A percentile compares a stretch with the other conserved stretches of the same genome.
phyloP scores from a whole-genome alignment of 2,888 invertebrate genomes.

The Petrophora chlorosata region DNA sequence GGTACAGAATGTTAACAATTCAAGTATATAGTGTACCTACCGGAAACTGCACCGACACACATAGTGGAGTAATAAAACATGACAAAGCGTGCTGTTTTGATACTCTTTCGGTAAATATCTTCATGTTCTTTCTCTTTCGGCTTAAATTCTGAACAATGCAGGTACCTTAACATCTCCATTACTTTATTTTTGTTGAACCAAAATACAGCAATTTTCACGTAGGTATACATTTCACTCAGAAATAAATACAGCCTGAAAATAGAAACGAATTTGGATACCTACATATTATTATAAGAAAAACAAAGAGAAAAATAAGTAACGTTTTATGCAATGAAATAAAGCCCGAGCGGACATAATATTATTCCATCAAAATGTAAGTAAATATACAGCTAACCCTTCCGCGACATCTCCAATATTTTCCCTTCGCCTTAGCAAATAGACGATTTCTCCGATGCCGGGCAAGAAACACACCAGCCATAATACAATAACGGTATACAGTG shows the following conservation, averaged over 20 bases:
- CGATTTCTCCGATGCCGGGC: constrained; percentile 84
- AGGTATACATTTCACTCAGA: constrained; percentile 80
- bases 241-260: constrained; percentile 77
- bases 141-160: constrained; percentile 69
- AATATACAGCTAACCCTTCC: constrained; percentile 65
- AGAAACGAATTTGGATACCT: too few relatives aligned
- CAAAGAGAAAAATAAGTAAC: constrained; percentile 27
- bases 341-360: constrained; percentile 41
- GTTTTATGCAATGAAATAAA: constrained; percentile 40
- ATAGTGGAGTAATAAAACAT: constrained; percentile 75
- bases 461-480: constrained; percentile 77
- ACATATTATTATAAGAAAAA: constrained; percentile 10
- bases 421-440: constrained; percentile 86
- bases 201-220: constrained; percentile 74
- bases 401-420: constrained; percentile 85
- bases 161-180: constrained; percentile 61
- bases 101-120: constrained; percentile 64
- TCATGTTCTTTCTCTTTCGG: constrained; percentile 69
- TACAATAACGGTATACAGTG: constrained; percentile 62
- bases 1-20: too few relatives aligned
- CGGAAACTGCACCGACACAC: constrained; percentile 76
- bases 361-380: constrained; percentile 41
- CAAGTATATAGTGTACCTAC: constrained; percentile 41
- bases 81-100: constrained; percentile 68
- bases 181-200: constrained; percentile 74